phyloP scores from a whole-genome alignment of 2,797 vertebrate species.

The Danio jaintianensis region DNA sequence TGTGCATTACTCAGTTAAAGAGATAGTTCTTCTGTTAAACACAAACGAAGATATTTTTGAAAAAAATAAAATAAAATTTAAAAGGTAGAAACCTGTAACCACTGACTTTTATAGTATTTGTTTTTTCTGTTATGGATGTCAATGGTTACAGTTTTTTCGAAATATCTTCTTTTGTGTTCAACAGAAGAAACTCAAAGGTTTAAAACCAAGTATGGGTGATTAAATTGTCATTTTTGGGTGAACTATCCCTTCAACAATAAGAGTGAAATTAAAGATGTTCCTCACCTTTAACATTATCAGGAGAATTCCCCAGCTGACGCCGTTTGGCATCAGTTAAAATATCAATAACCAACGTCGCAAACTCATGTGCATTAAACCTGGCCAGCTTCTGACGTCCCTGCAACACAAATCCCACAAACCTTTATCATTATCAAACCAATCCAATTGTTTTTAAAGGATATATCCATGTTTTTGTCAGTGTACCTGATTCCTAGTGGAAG shows the following conservation, averaged over 20 bases:
- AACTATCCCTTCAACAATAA: background rate
- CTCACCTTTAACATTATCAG: constrained; percentile 88
- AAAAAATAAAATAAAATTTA: too few relatives aligned
- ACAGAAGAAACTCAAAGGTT: too few relatives aligned
- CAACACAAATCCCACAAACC: background rate
- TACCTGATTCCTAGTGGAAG: constrained; percentile 97
- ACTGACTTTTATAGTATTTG: too few relatives aligned
- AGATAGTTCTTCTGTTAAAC: too few relatives aligned
- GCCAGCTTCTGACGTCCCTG: constrained; percentile 97
- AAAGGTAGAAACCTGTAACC: too few relatives aligned
- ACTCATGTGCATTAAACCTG: constrained; percentile 96
- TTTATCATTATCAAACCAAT: background rate
- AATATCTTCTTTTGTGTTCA: too few relatives aligned
- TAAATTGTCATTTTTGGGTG: too few relatives aligned
- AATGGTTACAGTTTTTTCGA: too few relatives aligned
- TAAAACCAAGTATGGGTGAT: too few relatives aligned
- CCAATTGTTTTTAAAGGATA: background rate
- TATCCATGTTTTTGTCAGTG: constrained; percentile 33
- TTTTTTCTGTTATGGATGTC: too few relatives aligned
- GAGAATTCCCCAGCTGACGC: constrained; percentile 91
- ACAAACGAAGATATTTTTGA: too few relatives aligned
- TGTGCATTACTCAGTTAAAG: background rate
- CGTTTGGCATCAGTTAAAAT: constrained; percentile 96
- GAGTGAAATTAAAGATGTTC: background rate
- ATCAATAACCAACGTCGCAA: constrained; percentile 95